Base-by-base conservation (phyloP, 2,113 vertebrate species). In the Aptenodytes patagonicus region DNA sequence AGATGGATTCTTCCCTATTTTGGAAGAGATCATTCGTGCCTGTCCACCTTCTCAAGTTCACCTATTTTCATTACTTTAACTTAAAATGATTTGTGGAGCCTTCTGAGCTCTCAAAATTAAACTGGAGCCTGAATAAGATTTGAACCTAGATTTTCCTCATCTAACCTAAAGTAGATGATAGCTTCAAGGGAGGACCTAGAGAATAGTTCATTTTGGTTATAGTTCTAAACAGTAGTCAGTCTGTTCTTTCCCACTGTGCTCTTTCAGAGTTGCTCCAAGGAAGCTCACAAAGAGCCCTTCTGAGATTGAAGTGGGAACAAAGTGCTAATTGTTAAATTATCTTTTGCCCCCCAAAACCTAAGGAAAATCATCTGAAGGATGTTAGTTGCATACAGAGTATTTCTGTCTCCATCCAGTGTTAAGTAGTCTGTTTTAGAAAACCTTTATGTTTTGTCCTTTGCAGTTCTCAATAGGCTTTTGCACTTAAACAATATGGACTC, bases 371-470 rank as follows among this genome's bases (percentile, higher is more conserved):
- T 96, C 86, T 94, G 91, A 97, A 95, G 76, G 93, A 91, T 95
- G 86, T 73, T 90, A 90, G 89, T 97, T 96, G 90, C 96, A 96
- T 96, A 96, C 83, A 88, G 95, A 95, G 88, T 81, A 95, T 98
- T 97, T 96, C 96, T 95, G 64, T 87, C 94, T 96, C 94, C 29
- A 73, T 94, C 95, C 91, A 93, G 83, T 85, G 79, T 88, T 96
- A 96, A 97, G 97, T 89, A 97, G 94, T 94, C 97, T 97, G 95
- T 94, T 95, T 92, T 93, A 96, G 91, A 97, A 97, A 97, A 87
- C 91, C 86, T 96, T 96, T 95, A 55, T 93, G 46, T 89, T 95
- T 72, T 93, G 64, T 78, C 78, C 91, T 96, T 94, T 71, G 80
- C 83, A 79, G 88, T 87, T 93, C 97, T 97, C 95, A 95, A 77